Evolutionary conservation across 2,888 invertebrate species (phyloP).

Genomic region (Eupithecia dodoneata): DNA sequence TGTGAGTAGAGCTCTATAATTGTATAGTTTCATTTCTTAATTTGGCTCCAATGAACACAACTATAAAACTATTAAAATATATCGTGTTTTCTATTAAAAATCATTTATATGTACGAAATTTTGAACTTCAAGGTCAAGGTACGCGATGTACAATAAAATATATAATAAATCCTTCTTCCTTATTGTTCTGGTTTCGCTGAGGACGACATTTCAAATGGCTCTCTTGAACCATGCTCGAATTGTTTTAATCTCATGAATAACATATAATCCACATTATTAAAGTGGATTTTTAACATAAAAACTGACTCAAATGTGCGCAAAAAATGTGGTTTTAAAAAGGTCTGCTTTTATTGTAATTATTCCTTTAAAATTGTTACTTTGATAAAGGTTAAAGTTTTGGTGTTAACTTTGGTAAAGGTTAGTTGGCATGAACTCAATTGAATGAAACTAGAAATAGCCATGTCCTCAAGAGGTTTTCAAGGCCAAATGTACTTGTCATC

Average conservation of each 20-base stretch:
- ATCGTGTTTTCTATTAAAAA: not conserved
- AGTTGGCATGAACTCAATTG: not conserved
- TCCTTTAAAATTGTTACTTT: not conserved
- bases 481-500: not conserved
- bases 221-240: not conserved
- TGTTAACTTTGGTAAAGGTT: not conserved
- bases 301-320: not conserved
- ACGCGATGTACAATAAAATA: not conserved
- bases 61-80: not conserved
- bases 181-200: conserved; percentile 11
- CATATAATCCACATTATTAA: not conserved
- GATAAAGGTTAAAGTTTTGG: not conserved
- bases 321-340: not conserved
- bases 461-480: not conserved
- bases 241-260: not conserved
- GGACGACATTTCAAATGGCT: conserved; percentile 5
- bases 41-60: not conserved
- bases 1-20: not conserved
- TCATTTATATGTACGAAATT: not conserved
- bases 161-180: not conserved
- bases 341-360: not conserved
- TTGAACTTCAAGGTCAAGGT: not conserved
- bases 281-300: not conserved
- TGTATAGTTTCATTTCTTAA: not conserved
- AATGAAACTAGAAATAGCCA: not conserved